Evolutionary conservation across 2,888 invertebrate species (phyloP), one percentile per base, ranked within the genome.

Genomic region (Augiades crinisus): DNA sequence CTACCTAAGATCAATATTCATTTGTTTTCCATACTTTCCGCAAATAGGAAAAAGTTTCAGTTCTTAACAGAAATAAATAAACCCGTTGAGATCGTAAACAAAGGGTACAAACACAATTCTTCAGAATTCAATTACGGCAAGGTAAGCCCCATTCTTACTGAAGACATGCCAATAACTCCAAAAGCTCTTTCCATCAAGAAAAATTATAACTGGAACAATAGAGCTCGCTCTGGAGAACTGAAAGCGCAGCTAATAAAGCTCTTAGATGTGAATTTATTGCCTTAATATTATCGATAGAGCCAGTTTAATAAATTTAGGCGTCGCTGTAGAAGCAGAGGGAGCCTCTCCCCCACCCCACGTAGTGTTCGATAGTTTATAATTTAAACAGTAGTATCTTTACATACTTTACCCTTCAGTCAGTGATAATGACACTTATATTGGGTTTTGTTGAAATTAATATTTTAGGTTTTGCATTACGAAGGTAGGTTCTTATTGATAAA

Each of bases 261-360:
- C 33, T 45, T 16, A 34, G 36, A 34, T 24, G 16, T 33, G 31
- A 47, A 55, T 47, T 52, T 47, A 47, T 47, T 47, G 34, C 37
- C 41, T 14, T 34, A 22, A 36, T 53, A 53, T 53, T 36, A 50
- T 12, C 27, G 38, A 22, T 46, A 50, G 14, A 17, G 33, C 33
- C 21, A 44, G 21, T 47, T 53, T 46, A 50, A 46, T 56, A 43
- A 17, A 46, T 46, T 33, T 45, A 44, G 36, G 44, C 47, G 54
- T 37, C 17, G 19, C 17, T 31, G 21, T 6, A 19, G 37, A n/a
- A 5, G 27, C 37, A 27, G 44, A 43, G 50, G 44, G 53, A 19
- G 50, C 50, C 31, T 33, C 46, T 24, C 27, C 13, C 44, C 12
- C 31, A 12, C 31, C 12, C 19, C 5, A 8, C n/a, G 2, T 12